Evolutionary conservation across 1,140 invertebrate species (phyloP).

Genomic region (Armadillidium nasatum): DNA sequence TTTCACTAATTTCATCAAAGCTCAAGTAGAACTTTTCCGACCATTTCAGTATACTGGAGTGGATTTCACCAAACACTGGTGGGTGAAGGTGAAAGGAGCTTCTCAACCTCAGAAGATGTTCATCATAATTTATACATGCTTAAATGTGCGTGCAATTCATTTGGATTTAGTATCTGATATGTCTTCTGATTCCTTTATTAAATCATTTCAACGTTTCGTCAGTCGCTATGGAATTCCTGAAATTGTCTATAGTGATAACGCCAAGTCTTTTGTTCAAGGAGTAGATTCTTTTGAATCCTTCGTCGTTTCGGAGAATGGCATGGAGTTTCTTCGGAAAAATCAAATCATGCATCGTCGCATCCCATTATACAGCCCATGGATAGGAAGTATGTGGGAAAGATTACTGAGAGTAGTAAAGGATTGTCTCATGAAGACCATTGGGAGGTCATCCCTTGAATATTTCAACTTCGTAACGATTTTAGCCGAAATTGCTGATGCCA

Average conservation of each 20-base stretch:
- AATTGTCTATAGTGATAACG: conserved; percentile 2
- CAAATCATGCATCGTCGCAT: not conserved
- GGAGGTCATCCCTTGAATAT: not conserved
- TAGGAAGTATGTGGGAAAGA: conserved; percentile 1
- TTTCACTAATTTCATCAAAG: not conserved
- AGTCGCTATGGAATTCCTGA: not conserved
- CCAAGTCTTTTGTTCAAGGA: not conserved
- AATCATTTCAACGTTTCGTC: conserved; percentile 12
- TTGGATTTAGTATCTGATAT: conserved; percentile 4
- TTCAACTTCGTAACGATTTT: conserved; percentile 14
- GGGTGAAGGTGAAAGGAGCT: not conserved
- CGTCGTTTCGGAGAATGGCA: not conserved
- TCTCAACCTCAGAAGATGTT: not conserved
- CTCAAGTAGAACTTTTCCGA: conserved; percentile 11
- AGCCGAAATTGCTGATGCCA: not conserved
- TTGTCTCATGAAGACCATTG: conserved; percentile 24
- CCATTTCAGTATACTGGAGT: conserved; percentile 19
- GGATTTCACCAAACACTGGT: conserved; percentile 18
- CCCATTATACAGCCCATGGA: conserved; percentile 7
- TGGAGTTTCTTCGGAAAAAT: not conserved
- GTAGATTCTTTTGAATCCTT: not conserved
- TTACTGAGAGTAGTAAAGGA: conserved; percentile 16
- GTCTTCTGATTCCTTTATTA: not conserved
- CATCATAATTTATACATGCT: conserved; percentile 20
- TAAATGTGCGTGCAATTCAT: conserved; percentile 18